A percentile compares a stretch with the other conserved stretches of the same genome.
These are phyloP conservation scores for Chaetogeoica ovagalla DNA, from an alignment of 2,888 invertebrate species.

Conservation along the genomic window DNA sequence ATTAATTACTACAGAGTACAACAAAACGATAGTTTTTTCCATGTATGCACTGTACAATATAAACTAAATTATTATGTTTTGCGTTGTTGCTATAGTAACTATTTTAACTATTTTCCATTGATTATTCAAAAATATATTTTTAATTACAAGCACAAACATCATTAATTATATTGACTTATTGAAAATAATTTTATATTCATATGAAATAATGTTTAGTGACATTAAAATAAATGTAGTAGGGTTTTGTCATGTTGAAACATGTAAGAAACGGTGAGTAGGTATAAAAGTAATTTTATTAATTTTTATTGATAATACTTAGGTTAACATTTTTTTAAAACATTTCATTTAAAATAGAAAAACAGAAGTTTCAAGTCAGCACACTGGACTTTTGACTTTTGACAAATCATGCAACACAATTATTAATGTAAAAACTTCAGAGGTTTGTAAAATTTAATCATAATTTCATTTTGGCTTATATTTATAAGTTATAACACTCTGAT, in stretches of 20 bases:
- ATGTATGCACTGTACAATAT: too few relatives aligned
- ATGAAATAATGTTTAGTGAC: constrained; percentile 32
- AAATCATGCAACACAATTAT: constrained; percentile 19
- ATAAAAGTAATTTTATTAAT: background rate
- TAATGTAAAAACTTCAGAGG: constrained; percentile 16
- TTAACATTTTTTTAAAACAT: background rate
- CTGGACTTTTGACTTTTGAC: constrained; percentile 1
- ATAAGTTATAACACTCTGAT: background rate
- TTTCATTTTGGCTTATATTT: background rate
- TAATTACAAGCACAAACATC: too few relatives aligned
- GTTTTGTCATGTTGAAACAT: constrained; percentile 16
- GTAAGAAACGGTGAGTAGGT: constrained; percentile 15
- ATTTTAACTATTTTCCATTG: too few relatives aligned
- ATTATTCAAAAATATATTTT: too few relatives aligned
- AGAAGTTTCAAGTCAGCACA: constrained; percentile 21
- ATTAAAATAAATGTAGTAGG: constrained; percentile 13
- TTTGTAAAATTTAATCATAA: background rate
- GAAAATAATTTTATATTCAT: background rate
- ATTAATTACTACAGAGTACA: too few relatives aligned
- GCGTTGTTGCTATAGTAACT: too few relatives aligned
- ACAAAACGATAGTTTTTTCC: too few relatives aligned
- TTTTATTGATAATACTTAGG: too few relatives aligned
- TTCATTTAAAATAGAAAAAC: constrained; percentile 9
- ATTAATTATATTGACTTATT: background rate
- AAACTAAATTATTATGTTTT: too few relatives aligned